Evolutionary conservation across 2,113 vertebrate genomes (phyloP).

Genomic region (Edolisoma coerulescens): DNA sequence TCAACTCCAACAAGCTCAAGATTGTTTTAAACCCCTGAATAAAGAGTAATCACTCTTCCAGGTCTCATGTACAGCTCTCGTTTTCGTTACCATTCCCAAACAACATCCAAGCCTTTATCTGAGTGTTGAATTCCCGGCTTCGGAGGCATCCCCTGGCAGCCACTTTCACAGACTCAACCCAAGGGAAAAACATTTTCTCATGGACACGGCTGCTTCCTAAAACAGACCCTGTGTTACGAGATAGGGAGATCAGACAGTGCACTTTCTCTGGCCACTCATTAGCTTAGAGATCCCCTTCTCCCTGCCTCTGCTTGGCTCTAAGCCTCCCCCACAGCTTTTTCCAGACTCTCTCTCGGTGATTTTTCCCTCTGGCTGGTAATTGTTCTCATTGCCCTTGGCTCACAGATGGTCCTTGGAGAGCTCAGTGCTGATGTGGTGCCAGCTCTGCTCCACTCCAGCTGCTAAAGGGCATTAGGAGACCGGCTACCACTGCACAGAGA

Average conservation of each 20-base stretch:
- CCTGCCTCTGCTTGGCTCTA: not conserved
- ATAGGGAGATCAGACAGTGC: not conserved
- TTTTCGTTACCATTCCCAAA: not conserved
- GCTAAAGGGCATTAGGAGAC: not conserved
- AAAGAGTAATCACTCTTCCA: not conserved
- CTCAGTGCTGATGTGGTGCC: not conserved
- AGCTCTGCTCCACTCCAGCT: constrained; percentile 35
- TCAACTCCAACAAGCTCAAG: not conserved
- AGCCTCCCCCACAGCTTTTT: not conserved
- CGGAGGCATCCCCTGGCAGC: not conserved
- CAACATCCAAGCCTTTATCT: not conserved
- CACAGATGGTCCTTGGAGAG: constrained; percentile 37
- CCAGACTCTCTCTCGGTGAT: not conserved
- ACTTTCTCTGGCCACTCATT: not conserved
- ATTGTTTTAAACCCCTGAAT: not conserved
- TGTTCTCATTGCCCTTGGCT: constrained; percentile 47
- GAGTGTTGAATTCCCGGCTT: not conserved
- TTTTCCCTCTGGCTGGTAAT: constrained; percentile 25
- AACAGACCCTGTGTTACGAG: not conserved
- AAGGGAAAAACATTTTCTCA: not conserved
- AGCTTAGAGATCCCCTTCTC: not conserved
- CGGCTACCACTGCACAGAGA: not conserved
- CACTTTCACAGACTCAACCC: not conserved
- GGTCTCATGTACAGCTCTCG: not conserved
- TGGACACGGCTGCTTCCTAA: not conserved